Conservation (phyloP, 2,888 invertebrate species). For the Galerucella pusilla region DNA sequence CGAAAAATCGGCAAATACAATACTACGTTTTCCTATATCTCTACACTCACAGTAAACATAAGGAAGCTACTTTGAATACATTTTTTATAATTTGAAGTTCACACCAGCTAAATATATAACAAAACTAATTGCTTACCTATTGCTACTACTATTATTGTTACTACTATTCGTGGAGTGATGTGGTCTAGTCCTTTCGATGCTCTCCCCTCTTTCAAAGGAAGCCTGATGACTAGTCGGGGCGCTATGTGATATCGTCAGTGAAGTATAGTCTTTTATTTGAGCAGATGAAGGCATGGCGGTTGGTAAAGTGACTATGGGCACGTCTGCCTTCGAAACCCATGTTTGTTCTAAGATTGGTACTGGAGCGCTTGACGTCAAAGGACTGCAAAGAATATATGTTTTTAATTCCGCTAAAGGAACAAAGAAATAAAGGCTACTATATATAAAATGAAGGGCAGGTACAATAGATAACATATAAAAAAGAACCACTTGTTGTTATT, state of each 20-base stretch:
- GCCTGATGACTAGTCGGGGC: constrained; percentile 65
- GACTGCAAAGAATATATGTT: constrained; percentile 56
- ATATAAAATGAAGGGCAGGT: too few species aligned
- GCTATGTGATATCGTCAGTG: constrained; percentile 63
- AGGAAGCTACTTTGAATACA: too few species aligned
- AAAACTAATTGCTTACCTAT: constrained; percentile 26
- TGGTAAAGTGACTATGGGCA: constrained; percentile 53
- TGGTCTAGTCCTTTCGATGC: constrained; percentile 59
- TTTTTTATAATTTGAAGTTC: too few species aligned
- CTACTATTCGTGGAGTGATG: constrained; percentile 37
- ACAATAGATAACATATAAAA: too few species aligned
- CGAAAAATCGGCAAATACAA: too few species aligned
- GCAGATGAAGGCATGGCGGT: constrained; percentile 53
- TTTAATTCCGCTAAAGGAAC: too few species aligned
- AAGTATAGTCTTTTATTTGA: constrained; percentile 59
- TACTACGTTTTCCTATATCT: too few species aligned
- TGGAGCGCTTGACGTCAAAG: constrained; percentile 68
- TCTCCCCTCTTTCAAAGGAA: constrained; percentile 64
- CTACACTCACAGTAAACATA: too few species aligned
- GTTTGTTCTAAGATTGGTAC: constrained; percentile 66
- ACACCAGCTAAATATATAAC: not conserved
- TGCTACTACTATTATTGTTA: constrained; percentile 53
- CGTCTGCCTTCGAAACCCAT: constrained; percentile 64
- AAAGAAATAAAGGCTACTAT: too few species aligned
- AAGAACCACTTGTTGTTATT: too few species aligned